A percentile compares a stretch with the other conserved stretches of the same genome.
These are phyloP conservation scores for Anguilla anguilla DNA, from an alignment of 2,797 vertebrate genomes.

Conservation along the genomic window DNA sequence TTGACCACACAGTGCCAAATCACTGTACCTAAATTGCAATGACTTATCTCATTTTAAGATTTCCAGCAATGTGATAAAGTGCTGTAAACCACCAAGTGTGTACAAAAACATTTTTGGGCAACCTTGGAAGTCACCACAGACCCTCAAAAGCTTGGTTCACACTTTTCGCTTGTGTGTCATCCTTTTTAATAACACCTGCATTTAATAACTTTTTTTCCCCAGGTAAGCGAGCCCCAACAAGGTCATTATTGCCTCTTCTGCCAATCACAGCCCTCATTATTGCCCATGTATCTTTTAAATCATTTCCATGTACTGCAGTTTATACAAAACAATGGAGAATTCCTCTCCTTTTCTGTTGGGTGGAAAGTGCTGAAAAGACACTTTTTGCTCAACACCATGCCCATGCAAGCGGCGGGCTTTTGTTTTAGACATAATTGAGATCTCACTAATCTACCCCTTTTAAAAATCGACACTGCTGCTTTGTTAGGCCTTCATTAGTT, in stretches of 20 bases:
- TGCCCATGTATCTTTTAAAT: slow-evolving; percentile 81
- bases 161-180: slow-evolving; percentile 41
- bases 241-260: slow-evolving; percentile 63
- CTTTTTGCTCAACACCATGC: slow-evolving; percentile 68
- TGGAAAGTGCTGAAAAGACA: slow-evolving; percentile 75
- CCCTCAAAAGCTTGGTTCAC: not conserved
- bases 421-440: slow-evolving; percentile 85
- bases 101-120: not conserved
- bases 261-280: slow-evolving; percentile 80
- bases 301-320: slow-evolving; percentile 79
- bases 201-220: not conserved
- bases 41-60: not conserved
- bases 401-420: slow-evolving; percentile 67
- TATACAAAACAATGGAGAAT: slow-evolving; percentile 79
- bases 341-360: slow-evolving; percentile 71
- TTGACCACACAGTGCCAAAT: not conserved
- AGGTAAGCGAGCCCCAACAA: slow-evolving; percentile 10
- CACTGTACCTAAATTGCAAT: not conserved
- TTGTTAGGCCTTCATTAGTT: slow-evolving; percentile 78
- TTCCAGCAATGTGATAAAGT: not conserved
- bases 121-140: not conserved
- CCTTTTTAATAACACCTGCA: slow-evolving; percentile 56
- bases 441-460: slow-evolving; percentile 77
- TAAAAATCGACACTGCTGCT: slow-evolving; percentile 71
- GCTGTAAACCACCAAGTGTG: not conserved